Evolutionary conservation across 2,113 vertebrate species (phyloP).

Genomic region (Scytalopus superciliaris): DNA sequence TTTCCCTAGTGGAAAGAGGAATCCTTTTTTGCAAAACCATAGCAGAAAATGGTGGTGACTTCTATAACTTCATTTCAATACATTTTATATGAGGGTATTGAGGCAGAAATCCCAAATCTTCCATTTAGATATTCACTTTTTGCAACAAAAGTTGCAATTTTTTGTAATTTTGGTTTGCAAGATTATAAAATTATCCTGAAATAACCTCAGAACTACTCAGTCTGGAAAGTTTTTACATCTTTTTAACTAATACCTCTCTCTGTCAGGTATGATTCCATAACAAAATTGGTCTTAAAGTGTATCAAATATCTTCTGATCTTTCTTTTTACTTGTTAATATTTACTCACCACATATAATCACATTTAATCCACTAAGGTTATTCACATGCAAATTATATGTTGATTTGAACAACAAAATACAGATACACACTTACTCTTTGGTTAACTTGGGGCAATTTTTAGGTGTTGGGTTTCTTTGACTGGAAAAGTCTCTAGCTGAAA

Average conservation of each 20-base stretch:
- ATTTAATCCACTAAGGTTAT: not conserved
- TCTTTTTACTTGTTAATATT: not conserved
- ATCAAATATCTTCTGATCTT: not conserved
- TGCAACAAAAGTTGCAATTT: not conserved
- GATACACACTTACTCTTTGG: not conserved
- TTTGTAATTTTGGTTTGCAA: not conserved
- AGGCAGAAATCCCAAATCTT: not conserved
- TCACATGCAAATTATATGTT: not conserved
- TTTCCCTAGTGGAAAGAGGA: not conserved
- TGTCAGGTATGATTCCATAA: not conserved
- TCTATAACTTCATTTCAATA: not conserved
- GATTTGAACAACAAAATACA: not conserved
- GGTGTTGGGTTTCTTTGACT: not conserved
- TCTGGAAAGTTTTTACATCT: not conserved
- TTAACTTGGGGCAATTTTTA: not conserved
- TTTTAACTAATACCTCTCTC: not conserved
- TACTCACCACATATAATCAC: not conserved
- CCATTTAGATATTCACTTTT: not conserved
- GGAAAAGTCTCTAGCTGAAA: not conserved
- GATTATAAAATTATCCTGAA: not conserved
- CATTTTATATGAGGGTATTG: not conserved
- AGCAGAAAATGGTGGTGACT: not conserved
- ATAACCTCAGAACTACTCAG: not conserved
- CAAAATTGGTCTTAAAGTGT: not conserved
- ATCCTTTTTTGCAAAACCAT: not conserved